A percentile compares a stretch with the other conserved stretches of the same genome.
Conservation (phyloP, 2,797 vertebrate genomes). For the Acrossocheilus wenchowensis region DNA sequence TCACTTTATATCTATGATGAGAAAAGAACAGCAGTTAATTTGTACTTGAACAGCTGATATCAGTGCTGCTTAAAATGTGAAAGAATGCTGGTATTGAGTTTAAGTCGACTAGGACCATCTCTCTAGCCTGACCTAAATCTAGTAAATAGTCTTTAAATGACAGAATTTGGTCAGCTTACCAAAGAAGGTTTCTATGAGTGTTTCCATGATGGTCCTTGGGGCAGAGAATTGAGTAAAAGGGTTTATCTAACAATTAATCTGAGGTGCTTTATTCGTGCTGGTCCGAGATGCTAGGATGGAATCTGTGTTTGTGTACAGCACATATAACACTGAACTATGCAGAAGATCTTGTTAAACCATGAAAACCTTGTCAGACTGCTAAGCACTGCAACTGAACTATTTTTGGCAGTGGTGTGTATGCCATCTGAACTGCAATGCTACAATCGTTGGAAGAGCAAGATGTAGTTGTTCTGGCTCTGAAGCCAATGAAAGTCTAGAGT, state of each 20-base stretch:
- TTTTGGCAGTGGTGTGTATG: background rate
- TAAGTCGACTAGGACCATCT: too few species aligned
- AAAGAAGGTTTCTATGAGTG: background rate
- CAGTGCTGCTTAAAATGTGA: background rate
- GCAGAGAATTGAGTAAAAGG: too few species aligned
- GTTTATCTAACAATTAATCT: background rate
- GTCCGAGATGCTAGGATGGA: background rate
- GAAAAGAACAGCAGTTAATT: background rate
- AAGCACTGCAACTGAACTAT: background rate
- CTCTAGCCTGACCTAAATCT: background rate
- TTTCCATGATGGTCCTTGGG: background rate
- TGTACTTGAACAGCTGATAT: background rate
- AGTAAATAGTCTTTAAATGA: background rate
- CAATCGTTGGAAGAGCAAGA: background rate
- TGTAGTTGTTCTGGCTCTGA: background rate
- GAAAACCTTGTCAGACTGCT: background rate
- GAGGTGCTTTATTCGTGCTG: background rate
- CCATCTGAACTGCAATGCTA: background rate
- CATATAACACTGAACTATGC: background rate
- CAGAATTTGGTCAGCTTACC: background rate
- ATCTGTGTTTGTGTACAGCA: conserved; percentile 1
- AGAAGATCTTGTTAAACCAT: background rate
- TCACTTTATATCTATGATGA: background rate
- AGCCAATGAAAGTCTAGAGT: background rate
- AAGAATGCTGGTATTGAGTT: too few species aligned